Evolutionary conservation across 1,140 invertebrate genomes (phyloP), one percentile per base, ranked within the genome.

Genomic region (Spodoptera litura): DNA sequence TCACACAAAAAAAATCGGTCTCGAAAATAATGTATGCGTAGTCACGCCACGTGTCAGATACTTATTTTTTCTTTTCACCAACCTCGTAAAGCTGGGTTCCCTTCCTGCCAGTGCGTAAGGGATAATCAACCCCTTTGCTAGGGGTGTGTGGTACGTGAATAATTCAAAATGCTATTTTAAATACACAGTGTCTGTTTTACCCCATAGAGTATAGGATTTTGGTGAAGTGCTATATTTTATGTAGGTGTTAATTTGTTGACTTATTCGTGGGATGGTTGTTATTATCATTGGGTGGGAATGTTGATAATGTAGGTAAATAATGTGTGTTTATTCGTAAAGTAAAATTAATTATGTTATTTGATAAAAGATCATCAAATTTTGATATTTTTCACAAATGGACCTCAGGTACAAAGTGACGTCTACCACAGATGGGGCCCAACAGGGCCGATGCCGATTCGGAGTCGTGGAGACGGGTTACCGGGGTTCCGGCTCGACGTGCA

Each of bases 151-250:
- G 56, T 66, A 74, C 38, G 59, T 86, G 85, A 83, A 87, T 87
- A 81, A 87, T 87, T 87, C 82, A 87, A 79, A 70, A 80, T 71
- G 78, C 71, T 66, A 77, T 81, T 87, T 83, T 78, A 83, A 81
- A 85, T 68, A 78, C 74, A 76, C 56, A 79, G 51, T 79, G 73
- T 76, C 61, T 78, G 53, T 79, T 78, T 74, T 55, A 13, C 51
- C 77, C 68, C 53, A 13, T 71, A 35, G 27, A 49, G 25, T 15
- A 15, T 12, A 20, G 62, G 38, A 71, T 61, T 74, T 74, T 74
- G 52, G 38, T 59, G 31, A 20, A 61, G 25, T 31, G 25, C 11
- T 27, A 74, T 59, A 56, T 74, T 74, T 74, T 61, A 74, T 61
- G 59, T 61, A 59, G 4, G 52, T 15, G 25, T 56, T 59, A 58